Percentiles rank a stretch among this genome's conserved stretches.
Evolutionary conservation across 53 echinoderm and acorn worm species (phyloP).

Genomic region (Temnopleurus reevesii): DNA sequence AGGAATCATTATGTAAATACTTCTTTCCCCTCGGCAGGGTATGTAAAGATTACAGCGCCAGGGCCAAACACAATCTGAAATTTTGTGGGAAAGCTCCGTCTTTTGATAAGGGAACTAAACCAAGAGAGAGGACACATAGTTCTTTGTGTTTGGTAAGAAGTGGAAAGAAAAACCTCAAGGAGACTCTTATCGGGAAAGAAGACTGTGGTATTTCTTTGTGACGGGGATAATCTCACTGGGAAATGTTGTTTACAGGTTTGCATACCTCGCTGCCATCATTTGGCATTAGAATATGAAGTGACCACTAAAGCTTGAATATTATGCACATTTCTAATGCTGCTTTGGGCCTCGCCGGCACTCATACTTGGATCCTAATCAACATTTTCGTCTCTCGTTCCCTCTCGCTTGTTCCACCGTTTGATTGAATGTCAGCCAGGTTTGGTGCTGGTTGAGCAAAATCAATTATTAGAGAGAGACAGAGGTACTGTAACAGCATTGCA

Average conservation of each 20-base stretch:
- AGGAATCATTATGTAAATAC: conserved; percentile 32
- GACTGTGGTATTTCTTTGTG: conserved; percentile 28
- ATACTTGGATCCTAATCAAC: background rate
- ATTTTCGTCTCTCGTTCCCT: background rate
- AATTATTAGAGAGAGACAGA: conserved; percentile 18
- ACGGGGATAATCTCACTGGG: background rate
- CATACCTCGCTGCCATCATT: background rate
- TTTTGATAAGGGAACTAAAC: background rate
- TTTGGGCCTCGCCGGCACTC: background rate
- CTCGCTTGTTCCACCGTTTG: too few relatives aligned
- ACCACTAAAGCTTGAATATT: background rate
- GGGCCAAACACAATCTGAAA: background rate
- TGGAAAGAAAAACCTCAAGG: background rate
- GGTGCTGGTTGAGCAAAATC: background rate
- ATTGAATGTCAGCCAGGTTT: background rate
- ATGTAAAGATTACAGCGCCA: background rate
- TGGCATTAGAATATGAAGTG: background rate
- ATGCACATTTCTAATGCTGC: conserved; percentile 22
- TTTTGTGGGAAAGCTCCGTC: background rate
- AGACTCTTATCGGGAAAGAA: background rate
- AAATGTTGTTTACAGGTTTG: background rate
- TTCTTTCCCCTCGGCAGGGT: background rate
- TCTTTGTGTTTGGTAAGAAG: background rate
- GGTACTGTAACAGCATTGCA: background rate
- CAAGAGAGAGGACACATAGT: background rate